phyloP scores from a whole-genome alignment of 30 jellyfish, hydroid and myxozoan species.

The Aurelia aurita region DNA sequence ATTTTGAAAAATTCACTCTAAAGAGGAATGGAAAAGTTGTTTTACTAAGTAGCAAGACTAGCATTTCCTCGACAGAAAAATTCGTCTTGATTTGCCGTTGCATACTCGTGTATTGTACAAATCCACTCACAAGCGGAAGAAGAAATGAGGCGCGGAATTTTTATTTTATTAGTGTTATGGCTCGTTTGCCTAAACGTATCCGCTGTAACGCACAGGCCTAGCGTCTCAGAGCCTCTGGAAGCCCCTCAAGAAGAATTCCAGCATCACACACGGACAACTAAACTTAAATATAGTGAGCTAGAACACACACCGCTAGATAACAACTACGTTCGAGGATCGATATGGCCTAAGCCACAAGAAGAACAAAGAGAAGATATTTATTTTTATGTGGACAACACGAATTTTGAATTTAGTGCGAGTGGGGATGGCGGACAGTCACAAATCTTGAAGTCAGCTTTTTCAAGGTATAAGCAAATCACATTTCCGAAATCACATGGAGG shows the following conservation, averaged over 20 bases:
- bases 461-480: constrained; percentile 35
- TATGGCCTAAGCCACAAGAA: constrained; percentile 81
- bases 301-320: constrained; percentile 54
- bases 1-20: too few species aligned
- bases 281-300: constrained; percentile 49
- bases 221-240: constrained; percentile 2
- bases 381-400: constrained; percentile 43
- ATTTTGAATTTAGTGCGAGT: constrained; percentile 22
- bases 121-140: too few species aligned
- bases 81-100: too few species aligned
- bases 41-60: too few species aligned
- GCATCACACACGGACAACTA: constrained; percentile 33
- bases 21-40: too few species aligned
- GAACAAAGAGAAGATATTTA: constrained; percentile 34
- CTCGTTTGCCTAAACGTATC: too few species aligned
- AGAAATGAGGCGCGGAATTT: too few species aligned
- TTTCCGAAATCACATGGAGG: constrained; percentile 42
- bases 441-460: constrained; percentile 62
- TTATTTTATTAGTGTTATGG: too few species aligned
- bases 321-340: constrained; percentile 71
- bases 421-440: constrained; percentile 25
- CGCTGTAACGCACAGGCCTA: too few species aligned
- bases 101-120: too few species aligned
- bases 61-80: too few species aligned
- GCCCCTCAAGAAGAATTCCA: constrained; percentile 3